Evolutionary conservation across 2,797 vertebrate genomes (phyloP).

Genomic region (Moxostoma hubbsi): DNA sequence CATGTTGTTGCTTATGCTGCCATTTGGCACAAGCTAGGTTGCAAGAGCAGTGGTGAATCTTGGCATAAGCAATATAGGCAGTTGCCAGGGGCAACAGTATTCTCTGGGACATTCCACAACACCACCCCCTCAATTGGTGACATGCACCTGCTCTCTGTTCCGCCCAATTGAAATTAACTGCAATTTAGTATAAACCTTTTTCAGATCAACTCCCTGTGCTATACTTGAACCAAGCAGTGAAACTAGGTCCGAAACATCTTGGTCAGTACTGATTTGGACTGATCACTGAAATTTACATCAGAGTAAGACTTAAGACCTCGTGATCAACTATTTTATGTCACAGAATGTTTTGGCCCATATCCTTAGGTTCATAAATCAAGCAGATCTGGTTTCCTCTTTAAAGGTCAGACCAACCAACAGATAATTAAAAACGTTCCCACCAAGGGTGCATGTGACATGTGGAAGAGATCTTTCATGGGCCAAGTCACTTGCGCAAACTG

Average conservation of each 20-base stretch:
- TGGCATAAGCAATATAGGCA: too few relatives aligned
- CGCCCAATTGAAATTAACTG: too few relatives aligned
- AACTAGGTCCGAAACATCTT: too few relatives aligned
- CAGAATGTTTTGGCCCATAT: slow-evolving; percentile 19
- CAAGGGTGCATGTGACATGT: slow-evolving; percentile 44
- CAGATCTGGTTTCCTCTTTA: slow-evolving; percentile 51
- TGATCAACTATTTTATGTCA: slow-evolving; percentile 10
- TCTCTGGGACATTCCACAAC: too few relatives aligned
- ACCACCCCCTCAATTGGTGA: too few relatives aligned
- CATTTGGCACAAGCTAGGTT: neutral
- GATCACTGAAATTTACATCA: neutral
- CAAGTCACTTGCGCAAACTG: slow-evolving; percentile 20
- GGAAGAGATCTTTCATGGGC: slow-evolving; percentile 48
- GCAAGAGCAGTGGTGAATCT: too few relatives aligned
- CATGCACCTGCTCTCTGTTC: too few relatives aligned
- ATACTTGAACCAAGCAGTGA: neutral
- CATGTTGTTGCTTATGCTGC: neutral
- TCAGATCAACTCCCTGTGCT: too few relatives aligned
- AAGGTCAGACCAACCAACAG: slow-evolving; percentile 28
- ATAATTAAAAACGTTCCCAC: slow-evolving; percentile 52
- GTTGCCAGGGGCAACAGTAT: too few relatives aligned
- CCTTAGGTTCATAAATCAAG: slow-evolving; percentile 55
- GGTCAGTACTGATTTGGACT: neutral
- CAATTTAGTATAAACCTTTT: too few relatives aligned
- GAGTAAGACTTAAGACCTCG: neutral